Base-by-base conservation (phyloP, 2,888 invertebrate genomes). In the Mesopsocus fuscifrons region DNA sequence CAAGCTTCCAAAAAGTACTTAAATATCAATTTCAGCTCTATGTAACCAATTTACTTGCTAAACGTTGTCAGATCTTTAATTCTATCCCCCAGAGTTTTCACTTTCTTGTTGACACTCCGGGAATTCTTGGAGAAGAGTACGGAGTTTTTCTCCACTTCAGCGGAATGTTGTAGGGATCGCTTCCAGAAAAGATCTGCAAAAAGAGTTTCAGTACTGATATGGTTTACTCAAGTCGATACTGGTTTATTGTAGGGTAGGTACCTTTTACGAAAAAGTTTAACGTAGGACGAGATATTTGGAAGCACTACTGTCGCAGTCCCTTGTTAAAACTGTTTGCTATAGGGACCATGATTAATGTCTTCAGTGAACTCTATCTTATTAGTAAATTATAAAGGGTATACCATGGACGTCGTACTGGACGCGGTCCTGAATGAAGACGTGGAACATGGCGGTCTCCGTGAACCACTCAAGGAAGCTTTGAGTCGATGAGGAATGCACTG, bases 391-490 rank as follows among this genome's bases (percentile, higher is more conserved):
- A n/a, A n/a, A n/a, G n/a, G n/a, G n/a, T n/a, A n/a, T n/a, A n/a
- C n/a, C n/a, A n/a, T n/a, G n/a, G n/a, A n/a, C 47, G 34, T 49
- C 49, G 33, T 47, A 44, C 21, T 53, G 51, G 22, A 60, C 43
- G 16, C 57, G 54, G 46, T 68, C 66, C 50, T 74, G 71, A 42
- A 77, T 66, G 58, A 80, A 85, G 41, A 76, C 71, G 47, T 75
- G 72, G 59, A 87, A 87, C 81, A 87, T 83, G 1, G 83, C 78
- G 0, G 85, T 85, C 56, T 87, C 83, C 0, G 78, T 73, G 60
- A 88, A 87, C 85, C 85, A 87, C 50, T 83, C 80, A 1, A 87
- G 63, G 59, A 87, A 84, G 52, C 74, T 72, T 49, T 75, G 72
- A 30, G 74, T 68, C 40, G 73, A 72, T 55, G 75, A 74, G 0